Conservation (phyloP, 64 coral and sea anemone genomes). For the Astreopora myriophthalma region DNA sequence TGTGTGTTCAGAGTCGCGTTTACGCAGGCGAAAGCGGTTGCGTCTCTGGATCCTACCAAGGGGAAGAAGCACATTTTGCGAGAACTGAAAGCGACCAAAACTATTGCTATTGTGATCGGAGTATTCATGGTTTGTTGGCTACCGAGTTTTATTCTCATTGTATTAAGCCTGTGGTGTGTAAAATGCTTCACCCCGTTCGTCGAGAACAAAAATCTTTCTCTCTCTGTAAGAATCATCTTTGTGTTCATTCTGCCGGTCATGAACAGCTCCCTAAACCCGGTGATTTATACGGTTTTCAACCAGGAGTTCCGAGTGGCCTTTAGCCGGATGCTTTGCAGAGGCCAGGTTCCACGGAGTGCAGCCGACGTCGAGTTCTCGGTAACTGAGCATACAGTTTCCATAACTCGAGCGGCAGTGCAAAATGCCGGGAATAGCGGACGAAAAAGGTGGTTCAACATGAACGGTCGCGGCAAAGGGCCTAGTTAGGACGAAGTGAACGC, state of each 20-base stretch:
- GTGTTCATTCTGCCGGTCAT: conserved; percentile 74
- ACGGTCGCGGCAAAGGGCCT: not conserved
- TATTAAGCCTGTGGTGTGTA: conserved; percentile 61
- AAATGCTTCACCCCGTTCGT: conserved; percentile 2
- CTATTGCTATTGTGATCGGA: conserved; percentile 82
- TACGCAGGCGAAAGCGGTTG: conserved; percentile 69
- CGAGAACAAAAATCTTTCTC: conserved; percentile 24
- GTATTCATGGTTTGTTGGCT: conserved; percentile 79
- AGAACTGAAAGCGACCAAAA: conserved; percentile 91
- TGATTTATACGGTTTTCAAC: conserved; percentile 89
- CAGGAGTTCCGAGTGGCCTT: conserved; percentile 83
- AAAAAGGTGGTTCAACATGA: conserved; percentile 8
- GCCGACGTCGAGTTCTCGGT: conserved; percentile 3
- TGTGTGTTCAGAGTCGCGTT: conserved; percentile 81
- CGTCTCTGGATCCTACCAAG: conserved; percentile 52
- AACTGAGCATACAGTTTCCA: not conserved
- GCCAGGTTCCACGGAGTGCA: not conserved
- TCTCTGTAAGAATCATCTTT: conserved; percentile 62
- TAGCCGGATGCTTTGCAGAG: conserved; percentile 43
- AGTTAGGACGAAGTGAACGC: not conserved
- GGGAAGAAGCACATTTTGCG: conserved; percentile 71
- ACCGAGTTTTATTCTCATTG: conserved; percentile 68
- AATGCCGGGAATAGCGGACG: not conserved
- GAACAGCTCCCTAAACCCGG: conserved; percentile 77
- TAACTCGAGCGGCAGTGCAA: not conserved